phyloP scores from a whole-genome alignment of 2,113 vertebrate species.

The Falcunculus frontatus region DNA sequence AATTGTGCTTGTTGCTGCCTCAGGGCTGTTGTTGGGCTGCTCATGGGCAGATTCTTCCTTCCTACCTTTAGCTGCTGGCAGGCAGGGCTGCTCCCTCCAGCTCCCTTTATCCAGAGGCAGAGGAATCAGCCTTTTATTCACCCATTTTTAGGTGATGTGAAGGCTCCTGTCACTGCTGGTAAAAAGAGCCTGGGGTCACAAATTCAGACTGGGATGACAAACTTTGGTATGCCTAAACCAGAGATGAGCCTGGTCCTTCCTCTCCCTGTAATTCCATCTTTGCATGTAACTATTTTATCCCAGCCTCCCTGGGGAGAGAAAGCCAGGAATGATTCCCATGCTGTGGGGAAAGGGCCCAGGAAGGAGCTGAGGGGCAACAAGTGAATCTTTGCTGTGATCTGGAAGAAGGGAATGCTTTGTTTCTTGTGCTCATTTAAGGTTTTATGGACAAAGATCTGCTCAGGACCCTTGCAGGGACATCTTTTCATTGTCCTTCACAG shows the following conservation, averaged over 20 bases:
- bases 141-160: not conserved
- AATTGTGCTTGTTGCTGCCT: not conserved
- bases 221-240: not conserved
- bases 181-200: not conserved
- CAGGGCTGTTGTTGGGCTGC: not conserved
- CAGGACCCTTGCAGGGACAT: not conserved
- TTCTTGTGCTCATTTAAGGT: not conserved
- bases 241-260: not conserved
- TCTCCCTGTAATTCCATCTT: not conserved
- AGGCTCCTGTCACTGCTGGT: not conserved
- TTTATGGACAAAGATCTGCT: not conserved
- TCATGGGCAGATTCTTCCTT: not conserved
- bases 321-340: not conserved
- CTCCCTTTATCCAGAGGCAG: not conserved
- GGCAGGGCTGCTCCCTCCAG: not conserved
- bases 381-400: not conserved
- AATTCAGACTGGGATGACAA: not conserved
- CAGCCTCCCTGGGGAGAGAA: not conserved
- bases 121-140: not conserved
- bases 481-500: not conserved
- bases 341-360: not conserved
- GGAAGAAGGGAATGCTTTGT: not conserved
- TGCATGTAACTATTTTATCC: not conserved
- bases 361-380: not conserved
- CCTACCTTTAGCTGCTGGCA: not conserved